Conservation (phyloP, 2,113 vertebrate genomes). For the Plecotus auritus region DNA sequence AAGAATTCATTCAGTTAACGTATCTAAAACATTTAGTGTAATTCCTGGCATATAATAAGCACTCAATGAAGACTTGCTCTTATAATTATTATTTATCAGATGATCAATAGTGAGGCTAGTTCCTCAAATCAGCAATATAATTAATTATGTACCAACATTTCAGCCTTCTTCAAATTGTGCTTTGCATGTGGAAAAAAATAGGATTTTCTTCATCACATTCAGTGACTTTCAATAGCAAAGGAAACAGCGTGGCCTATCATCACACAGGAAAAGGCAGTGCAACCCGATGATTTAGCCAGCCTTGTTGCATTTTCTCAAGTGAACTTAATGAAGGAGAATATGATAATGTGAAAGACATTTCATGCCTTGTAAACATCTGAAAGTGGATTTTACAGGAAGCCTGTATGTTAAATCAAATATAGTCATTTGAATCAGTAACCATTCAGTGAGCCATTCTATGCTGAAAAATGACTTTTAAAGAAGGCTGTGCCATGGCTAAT, state of each 20-base stretch:
- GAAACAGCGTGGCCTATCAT: neutral
- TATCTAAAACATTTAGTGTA: neutral
- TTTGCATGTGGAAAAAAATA: neutral
- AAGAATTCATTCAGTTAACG: neutral
- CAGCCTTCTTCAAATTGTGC: neutral
- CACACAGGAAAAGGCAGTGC: neutral
- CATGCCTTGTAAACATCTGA: constrained; percentile 43
- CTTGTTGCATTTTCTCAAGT: constrained; percentile 35
- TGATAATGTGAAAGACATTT: constrained; percentile 48
- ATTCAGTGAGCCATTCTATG: constrained; percentile 17
- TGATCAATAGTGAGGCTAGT: neutral
- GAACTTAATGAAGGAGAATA: constrained; percentile 51
- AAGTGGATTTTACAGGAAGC: constrained; percentile 34
- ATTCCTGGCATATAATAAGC: neutral
- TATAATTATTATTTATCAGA: neutral
- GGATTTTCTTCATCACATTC: neutral
- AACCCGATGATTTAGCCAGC: neutral
- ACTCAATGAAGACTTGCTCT: neutral
- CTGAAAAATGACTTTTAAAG: neutral
- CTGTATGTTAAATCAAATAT: constrained; percentile 38
- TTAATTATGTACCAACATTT: neutral
- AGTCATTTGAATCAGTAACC: constrained; percentile 50
- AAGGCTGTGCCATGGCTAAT: neutral
- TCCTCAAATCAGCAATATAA: neutral
- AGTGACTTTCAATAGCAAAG: neutral